Evolutionary conservation across 2,113 vertebrate species (phyloP).

Genomic region (Leiothrix lutea): DNA sequence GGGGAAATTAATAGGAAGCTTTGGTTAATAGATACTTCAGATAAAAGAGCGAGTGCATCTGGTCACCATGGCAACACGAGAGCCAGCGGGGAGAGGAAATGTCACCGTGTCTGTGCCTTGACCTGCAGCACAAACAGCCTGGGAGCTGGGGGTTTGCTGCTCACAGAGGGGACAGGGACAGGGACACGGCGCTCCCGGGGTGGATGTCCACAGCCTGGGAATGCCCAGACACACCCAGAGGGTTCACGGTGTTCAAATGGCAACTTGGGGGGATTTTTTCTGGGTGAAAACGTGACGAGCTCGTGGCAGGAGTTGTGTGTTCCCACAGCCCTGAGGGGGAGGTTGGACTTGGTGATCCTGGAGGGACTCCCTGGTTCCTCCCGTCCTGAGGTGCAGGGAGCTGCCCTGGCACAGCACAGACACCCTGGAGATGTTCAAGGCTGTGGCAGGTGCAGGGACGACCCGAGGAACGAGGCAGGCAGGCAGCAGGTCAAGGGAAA

Average conservation of each 20-base stretch:
- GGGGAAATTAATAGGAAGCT: conserved; percentile 34
- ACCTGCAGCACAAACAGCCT: neutral
- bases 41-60: conserved; percentile 36
- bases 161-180: neutral
- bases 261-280: neutral
- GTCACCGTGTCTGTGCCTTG: neutral
- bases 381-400: neutral
- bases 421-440: neutral
- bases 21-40: conserved; percentile 63
- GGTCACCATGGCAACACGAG: conserved; percentile 68
- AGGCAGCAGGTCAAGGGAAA: no score
- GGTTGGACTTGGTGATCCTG: neutral
- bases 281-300: neutral
- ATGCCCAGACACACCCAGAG: neutral
- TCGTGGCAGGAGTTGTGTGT: neutral
- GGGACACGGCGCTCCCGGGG: neutral
- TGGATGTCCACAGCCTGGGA: fast-evolving
- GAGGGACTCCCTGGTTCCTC: neutral
- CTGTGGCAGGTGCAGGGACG: no score
- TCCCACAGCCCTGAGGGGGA: neutral
- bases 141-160: neutral
- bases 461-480: no score
- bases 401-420: neutral
- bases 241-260: fast-evolving
- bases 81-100: conserved; percentile 31